These are phyloP conservation scores for Lymantria monacha DNA, from an alignment of 2,888 invertebrate species.

Conservation along the genomic window DNA sequence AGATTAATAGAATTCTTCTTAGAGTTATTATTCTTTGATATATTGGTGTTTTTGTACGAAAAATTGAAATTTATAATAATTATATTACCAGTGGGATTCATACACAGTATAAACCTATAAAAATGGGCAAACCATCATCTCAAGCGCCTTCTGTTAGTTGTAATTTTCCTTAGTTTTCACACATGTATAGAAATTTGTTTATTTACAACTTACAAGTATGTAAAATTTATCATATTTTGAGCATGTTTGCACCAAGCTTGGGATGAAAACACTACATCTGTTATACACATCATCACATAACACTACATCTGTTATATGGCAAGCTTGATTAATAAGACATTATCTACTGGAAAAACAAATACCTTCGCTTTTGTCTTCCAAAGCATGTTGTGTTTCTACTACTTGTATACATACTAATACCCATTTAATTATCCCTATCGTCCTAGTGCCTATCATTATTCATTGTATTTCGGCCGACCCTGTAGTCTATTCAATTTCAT, in stretches of 20 bases:
- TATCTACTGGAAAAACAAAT: no score
- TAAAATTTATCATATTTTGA: conserved; percentile 23
- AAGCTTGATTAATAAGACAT: neutral
- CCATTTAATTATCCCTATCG: no score
- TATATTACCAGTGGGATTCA: neutral
- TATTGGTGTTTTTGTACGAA: neutral
- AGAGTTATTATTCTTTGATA: neutral
- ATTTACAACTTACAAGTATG: conserved; percentile 32
- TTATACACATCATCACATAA: no score
- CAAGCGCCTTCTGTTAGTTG: conserved; percentile 52
- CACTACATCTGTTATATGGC: neutral
- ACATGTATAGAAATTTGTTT: neutral
- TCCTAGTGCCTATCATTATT: no score
- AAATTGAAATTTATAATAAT: neutral
- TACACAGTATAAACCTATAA: neutral
- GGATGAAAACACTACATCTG: neutral
- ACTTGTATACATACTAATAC: no score
- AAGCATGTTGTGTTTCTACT: no score
- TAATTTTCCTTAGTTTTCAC: conserved; percentile 11
- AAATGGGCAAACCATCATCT: conserved; percentile 56
- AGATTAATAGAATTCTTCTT: no score
- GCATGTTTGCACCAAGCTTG: conserved; percentile 30
- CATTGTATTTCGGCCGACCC: no score
- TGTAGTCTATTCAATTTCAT: no score
- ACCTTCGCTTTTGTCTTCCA: no score